Conservation (phyloP, 2,113 vertebrate genomes). For the Dunckerocampus dactyliophorus region DNA sequence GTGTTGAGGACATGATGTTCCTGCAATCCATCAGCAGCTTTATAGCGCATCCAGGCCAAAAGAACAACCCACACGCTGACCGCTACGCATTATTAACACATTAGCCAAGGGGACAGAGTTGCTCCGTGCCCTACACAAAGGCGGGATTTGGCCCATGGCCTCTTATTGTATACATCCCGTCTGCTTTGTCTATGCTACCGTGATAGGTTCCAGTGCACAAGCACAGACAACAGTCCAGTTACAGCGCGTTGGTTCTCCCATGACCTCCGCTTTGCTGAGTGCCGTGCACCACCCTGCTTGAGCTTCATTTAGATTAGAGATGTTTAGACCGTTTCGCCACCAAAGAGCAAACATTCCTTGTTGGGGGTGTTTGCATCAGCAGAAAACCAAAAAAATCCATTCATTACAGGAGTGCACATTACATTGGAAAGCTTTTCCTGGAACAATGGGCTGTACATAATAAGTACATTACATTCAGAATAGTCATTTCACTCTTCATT, state of each 20-base stretch:
- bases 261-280: conserved; percentile 53
- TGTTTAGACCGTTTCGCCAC: conserved; percentile 22
- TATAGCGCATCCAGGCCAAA: conserved; percentile 39
- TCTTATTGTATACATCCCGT: conserved; percentile 68
- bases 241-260: conserved; percentile 61
- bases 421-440: conserved; percentile 1
- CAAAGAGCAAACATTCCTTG: background rate
- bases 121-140: conserved; percentile 39
- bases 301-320: conserved; percentile 45
- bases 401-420: background rate
- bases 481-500: background rate
- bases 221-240: conserved; percentile 63
- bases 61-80: conserved; percentile 47
- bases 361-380: background rate
- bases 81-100: conserved; percentile 32
- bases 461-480: conserved; percentile 2
- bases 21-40: conserved; percentile 43
- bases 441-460: conserved; percentile 2
- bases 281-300: conserved; percentile 45
- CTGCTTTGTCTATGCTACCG: conserved; percentile 64
- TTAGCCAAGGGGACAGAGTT: conserved; percentile 31
- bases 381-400: background rate
- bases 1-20: conserved; percentile 53
- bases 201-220: conserved; percentile 65
- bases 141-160: conserved; percentile 44